Percentiles rank a stretch among this genome's conserved stretches.
Evolutionary conservation across 2,888 invertebrate genomes (phyloP).

Genomic region (Cerceris ruficornis): DNA sequence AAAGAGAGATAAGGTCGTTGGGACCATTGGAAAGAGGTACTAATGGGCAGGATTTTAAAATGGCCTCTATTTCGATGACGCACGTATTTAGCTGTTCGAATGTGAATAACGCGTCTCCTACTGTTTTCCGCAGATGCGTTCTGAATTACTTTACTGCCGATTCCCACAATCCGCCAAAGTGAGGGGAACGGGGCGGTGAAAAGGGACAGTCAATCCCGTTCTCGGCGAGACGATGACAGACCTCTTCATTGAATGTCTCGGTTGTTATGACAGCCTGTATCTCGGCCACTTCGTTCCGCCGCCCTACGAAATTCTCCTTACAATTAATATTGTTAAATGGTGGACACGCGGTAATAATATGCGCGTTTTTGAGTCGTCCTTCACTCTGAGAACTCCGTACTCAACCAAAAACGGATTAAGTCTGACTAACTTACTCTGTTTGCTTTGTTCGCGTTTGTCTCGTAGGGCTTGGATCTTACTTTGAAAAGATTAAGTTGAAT

Average conservation of each 20-base stretch:
- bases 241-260: background rate
- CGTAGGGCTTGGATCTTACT: too few species aligned
- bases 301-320: constrained; percentile 2
- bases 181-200: constrained; percentile 6
- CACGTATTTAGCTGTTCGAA: constrained; percentile 60
- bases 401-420: too few species aligned
- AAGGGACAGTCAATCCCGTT: constrained; percentile 12
- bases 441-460: too few species aligned
- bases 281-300: constrained; percentile 14
- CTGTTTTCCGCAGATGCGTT: constrained; percentile 59
- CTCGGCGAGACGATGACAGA: background rate
- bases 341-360: background rate
- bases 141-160: constrained; percentile 65
- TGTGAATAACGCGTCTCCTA: constrained; percentile 56
- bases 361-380: constrained; percentile 6
- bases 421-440: too few species aligned
- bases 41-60: constrained; percentile 14
- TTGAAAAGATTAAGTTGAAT: too few species aligned
- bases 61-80: background rate
- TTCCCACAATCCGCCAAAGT: constrained; percentile 60
- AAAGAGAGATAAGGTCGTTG: background rate
- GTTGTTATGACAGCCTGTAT: background rate
- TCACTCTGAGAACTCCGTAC: constrained; percentile 19
- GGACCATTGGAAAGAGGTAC: constrained; percentile 22
- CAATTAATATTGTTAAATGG: constrained; percentile 3